Conservation (phyloP, 2,888 invertebrate species). For the Pandemis heparana region DNA sequence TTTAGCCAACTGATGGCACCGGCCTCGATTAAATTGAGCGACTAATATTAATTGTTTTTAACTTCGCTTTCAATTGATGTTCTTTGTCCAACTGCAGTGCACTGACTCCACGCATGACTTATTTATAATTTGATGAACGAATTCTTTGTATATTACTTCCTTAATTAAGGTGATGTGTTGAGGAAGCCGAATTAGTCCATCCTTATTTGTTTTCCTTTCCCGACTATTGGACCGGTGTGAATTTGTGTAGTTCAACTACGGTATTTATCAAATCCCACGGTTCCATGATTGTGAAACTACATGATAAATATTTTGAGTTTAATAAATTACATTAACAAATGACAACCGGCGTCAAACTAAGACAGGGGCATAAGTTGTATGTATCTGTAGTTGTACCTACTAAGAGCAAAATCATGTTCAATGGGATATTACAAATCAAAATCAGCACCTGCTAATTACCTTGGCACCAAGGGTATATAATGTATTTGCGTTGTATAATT, state of each 20-base stretch:
- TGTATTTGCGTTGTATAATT: background rate
- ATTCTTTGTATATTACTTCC: conserved; percentile 1
- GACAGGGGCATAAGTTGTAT: background rate
- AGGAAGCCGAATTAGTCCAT: background rate
- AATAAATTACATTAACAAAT: background rate
- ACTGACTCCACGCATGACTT: background rate
- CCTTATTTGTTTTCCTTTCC: background rate
- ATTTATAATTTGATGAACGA: conserved; percentile 2
- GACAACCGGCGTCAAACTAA: background rate
- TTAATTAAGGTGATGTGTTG: background rate
- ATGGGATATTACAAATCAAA: conserved; percentile 5
- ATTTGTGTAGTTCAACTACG: background rate
- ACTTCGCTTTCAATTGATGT: conserved; percentile 17
- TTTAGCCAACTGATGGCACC: conserved; percentile 17
- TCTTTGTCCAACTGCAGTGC: background rate
- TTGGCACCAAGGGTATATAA: background rate
- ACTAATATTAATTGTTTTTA: conserved; percentile 25
- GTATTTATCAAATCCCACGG: background rate
- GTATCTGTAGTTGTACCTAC: background rate
- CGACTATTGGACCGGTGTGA: background rate
- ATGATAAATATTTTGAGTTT: background rate
- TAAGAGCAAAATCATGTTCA: background rate
- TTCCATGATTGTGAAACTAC: background rate
- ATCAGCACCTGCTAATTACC: background rate
- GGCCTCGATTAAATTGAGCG: conserved; percentile 22